Evolutionary conservation across 1,140 invertebrate species (phyloP), one percentile per base, ranked within the genome.

Genomic region (Pseudomyrmex cubaensis): DNA sequence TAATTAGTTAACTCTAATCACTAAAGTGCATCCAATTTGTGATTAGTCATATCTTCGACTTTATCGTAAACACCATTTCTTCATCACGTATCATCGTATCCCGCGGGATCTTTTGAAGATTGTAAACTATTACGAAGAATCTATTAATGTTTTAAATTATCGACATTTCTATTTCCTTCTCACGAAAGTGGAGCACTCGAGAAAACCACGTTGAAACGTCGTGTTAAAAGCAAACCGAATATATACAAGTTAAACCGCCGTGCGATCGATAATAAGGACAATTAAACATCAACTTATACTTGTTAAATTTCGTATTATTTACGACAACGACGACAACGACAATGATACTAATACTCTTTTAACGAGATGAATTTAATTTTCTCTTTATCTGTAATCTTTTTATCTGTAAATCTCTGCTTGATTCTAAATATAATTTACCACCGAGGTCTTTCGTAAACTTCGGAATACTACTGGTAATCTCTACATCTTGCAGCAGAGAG

Each of bases 101-200:
- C 3, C 5, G 35, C 9, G 2, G 13, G 2, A 9, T n/a, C 56
- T 46, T 22, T 66, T 15, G 44, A 52, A 12, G 20, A 13, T 13
- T 22, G 50, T 22, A 12, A 64, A 48, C 35, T 25, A 3, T 35
- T 35, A 59, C 59, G 35, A 80, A n/a, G 48, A 15, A 0, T 48
- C 15, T 67, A 46, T 80, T 70, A 48, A 59, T 50, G 3, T 25
- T 57, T 10, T 12, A 35, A 70, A 70, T 2, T 13, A 52, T 64
- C 35, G 50, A 69, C 15, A 56, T 77, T 77, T 69, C 75, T 67
- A 77, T 78, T 48, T 78, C 25, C 59, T 80, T 80, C 35, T 56
- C 4, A 25, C 20, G 7, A 17, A 80, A 70, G 54, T 50, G 44
- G 54, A 69, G 9, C 15, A 35, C 15, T 20, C 44, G 46, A 59